phyloP scores from a whole-genome alignment of 2,113 vertebrate genomes.

The Suricata suricatta region DNA sequence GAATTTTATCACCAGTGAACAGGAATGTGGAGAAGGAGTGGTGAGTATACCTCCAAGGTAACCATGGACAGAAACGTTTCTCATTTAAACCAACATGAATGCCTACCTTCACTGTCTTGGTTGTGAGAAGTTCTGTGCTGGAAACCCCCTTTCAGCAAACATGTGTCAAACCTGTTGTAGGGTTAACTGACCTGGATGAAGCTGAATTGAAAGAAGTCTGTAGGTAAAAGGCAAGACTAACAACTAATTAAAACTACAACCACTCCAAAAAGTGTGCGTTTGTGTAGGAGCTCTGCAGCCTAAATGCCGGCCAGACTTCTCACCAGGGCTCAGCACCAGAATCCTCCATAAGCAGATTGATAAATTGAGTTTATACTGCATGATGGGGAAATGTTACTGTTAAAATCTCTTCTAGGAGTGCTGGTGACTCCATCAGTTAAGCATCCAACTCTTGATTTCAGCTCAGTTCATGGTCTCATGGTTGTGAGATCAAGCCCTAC shows the following conservation, averaged over 20 bases:
- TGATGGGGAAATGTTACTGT: neutral
- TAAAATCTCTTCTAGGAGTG: neutral
- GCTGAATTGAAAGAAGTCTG: constrained; percentile 27
- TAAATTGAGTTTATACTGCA: neutral
- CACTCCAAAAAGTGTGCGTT: neutral
- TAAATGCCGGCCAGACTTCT: neutral
- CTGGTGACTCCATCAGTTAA: too few relatives aligned
- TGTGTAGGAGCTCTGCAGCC: neutral
- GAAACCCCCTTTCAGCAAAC: neutral
- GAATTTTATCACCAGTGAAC: neutral
- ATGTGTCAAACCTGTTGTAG: neutral
- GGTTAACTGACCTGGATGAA: neutral
- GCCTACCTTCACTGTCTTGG: neutral
- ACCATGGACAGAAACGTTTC: neutral
- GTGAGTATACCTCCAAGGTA: neutral
- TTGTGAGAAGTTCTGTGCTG: neutral
- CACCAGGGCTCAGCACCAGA: neutral
- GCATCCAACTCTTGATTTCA: too few relatives aligned
- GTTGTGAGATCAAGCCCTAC: too few relatives aligned
- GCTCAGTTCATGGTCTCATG: too few relatives aligned
- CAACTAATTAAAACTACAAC: constrained; percentile 30
- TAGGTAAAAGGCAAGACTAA: constrained; percentile 34
- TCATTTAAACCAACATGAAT: neutral
- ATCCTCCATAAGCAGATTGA: neutral
- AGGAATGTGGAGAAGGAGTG: neutral